Conservation (phyloP, 1,140 invertebrate species). For the Aricia agestis region DNA sequence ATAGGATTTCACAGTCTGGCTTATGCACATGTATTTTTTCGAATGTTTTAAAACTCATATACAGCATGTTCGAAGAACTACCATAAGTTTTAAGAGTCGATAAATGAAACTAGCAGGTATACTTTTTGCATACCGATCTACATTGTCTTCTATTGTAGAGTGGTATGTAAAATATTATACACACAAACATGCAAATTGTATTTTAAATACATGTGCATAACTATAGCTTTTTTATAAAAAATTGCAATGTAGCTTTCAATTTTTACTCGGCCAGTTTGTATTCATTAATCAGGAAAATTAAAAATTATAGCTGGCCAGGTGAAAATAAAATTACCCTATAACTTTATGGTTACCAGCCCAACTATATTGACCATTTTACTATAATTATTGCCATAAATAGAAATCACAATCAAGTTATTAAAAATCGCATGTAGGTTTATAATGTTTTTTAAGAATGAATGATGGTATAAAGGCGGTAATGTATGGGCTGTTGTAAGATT, state of each 20-base stretch:
- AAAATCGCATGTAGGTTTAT: too few relatives aligned
- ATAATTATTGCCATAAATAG: not conserved
- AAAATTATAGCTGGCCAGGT: not conserved
- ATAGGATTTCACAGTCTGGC: conserved; percentile 26
- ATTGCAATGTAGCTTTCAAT: not conserved
- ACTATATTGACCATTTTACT: not conserved
- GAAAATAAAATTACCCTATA: not conserved
- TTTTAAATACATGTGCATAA: not conserved
- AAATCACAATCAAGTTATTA: not conserved
- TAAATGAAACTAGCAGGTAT: not conserved
- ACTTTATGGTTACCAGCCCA: too few relatives aligned
- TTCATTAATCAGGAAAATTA: not conserved
- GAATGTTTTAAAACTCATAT: not conserved
- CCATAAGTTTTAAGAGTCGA: not conserved
- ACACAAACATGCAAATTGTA: not conserved
- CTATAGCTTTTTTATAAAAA: not conserved
- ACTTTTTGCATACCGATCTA: not conserved
- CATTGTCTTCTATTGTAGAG: not conserved
- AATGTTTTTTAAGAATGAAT: not conserved
- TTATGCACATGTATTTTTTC: not conserved
- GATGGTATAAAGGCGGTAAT: not conserved
- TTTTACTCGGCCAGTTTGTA: not conserved
- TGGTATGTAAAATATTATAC: not conserved
- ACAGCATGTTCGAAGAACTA: not conserved
- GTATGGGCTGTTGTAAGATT: not conserved